Percentiles rank a stretch among this genome's conserved stretches.
These are phyloP conservation scores for Grapholita molesta DNA, from an alignment of 1,140 invertebrate species.

Conservation along the genomic window DNA sequence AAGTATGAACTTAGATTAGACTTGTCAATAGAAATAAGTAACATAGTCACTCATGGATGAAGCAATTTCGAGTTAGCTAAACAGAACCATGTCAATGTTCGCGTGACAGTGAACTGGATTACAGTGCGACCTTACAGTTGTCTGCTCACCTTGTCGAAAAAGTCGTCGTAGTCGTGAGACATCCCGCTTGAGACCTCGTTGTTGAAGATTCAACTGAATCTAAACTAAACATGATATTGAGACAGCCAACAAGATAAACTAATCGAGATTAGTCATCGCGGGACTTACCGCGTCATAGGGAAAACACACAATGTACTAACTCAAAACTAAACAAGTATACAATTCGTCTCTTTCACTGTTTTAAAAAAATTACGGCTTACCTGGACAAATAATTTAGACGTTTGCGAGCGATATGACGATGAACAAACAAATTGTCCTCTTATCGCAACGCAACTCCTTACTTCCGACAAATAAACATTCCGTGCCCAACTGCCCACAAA, in stretches of 20 bases:
- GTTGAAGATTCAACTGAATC: background rate
- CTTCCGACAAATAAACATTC: background rate
- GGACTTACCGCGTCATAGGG: background rate
- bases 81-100: background rate
- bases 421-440: constrained; percentile 1
- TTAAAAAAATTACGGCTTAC: background rate
- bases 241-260: background rate
- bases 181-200: background rate
- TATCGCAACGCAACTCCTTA: background rate
- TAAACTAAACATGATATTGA: background rate
- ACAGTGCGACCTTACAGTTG: background rate
- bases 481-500: background rate
- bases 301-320: background rate
- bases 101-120: background rate
- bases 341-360: background rate
- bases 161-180: background rate
- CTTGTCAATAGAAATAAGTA: background rate
- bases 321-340: background rate
- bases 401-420: background rate
- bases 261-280: constrained; percentile 13
- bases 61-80: background rate
- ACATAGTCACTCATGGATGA: background rate
- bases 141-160: background rate
- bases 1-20: background rate
- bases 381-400: constrained; percentile 6